Conservation (phyloP, 2,888 invertebrate genomes). For the Agonopterix alstromeriana region DNA sequence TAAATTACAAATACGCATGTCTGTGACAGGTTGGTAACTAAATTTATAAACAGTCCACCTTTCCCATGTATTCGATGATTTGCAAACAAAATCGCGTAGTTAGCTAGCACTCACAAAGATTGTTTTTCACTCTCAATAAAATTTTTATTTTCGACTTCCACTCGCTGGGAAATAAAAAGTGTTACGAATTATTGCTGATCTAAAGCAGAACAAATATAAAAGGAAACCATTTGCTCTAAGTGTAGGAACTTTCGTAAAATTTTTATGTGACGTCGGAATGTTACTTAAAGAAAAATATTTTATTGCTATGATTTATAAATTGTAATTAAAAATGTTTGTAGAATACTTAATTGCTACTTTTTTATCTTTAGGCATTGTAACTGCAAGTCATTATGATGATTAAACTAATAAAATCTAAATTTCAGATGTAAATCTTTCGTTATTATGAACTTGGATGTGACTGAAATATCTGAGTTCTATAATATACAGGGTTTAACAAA, state of each 20-base stretch:
- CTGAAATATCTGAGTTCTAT: no score
- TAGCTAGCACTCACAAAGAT: slow-evolving; percentile 1
- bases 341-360: not conserved
- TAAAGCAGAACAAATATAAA: slow-evolving; percentile 5
- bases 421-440: no score
- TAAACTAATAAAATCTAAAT: no score
- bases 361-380: not conserved
- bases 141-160: slow-evolving; percentile 3
- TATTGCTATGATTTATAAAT: not conserved
- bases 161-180: slow-evolving; percentile 6
- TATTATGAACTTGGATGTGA: no score
- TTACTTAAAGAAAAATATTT: slow-evolving; percentile 14
- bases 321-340: slow-evolving; percentile 2
- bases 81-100: no score
- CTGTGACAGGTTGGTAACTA: no score
- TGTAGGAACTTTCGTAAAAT: slow-evolving; percentile 12
- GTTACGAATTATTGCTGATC: slow-evolving; percentile 8
- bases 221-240: slow-evolving; percentile 10
- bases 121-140: slow-evolving; percentile 6
- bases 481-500: no score
- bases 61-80: no score
- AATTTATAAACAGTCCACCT: no score
- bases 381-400: no score
- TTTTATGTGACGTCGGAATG: slow-evolving; percentile 13
- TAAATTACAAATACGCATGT: no score